Base-by-base conservation (phyloP, 2,888 invertebrate genomes). In the Zygaena filipendulae region DNA sequence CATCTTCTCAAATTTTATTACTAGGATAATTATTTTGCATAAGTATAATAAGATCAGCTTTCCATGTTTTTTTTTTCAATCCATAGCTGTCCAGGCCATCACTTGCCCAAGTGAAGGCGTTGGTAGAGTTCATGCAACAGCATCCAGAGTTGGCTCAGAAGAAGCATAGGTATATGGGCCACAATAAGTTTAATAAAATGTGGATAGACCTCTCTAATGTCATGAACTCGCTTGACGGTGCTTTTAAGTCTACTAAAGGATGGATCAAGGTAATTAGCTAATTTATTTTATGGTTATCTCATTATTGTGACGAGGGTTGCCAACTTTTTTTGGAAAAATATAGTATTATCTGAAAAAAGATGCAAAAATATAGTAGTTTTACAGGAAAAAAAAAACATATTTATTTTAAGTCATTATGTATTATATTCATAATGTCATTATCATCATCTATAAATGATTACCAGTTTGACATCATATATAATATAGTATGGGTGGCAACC, bases 191-290 rank as follows among this genome's bases (percentile, higher is more conserved):
- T 27, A 64, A 64, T 32, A 64, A 61, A 16, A 42, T 64, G 2
- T 74, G 74, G 72, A 39, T 51, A 16, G 59, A 70, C 30, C 39
- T 74, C 0, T 47, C 67, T 2, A 56, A 59, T 30, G 55, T 45
- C 33, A 53, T 49, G 3, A 72, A 74, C 38, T 52, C 59, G 7
- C 45, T 70, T 11, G 54, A 55, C 29, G 74, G 72, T 12, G 51
- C 67, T 21, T 42, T 50, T 3, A 74, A 71, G 45, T 53, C 68
- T 10, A 59, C 57, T 12, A 62, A 64, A 45, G 69, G 68, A 3
- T 72, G 72, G 74, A 63, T 71, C 4, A 71, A 70, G 52, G 74
- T 72, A 52, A 38, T n/a, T n/a, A n/a, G n/a, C n/a, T n/a, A n/a
- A n/a, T n/a, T n/a, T n/a, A n/a, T n/a, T n/a, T 16, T 7, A 16